A percentile compares a stretch with the other conserved stretches of the same genome.
These are phyloP conservation scores for Pinctada fucata DNA, from an alignment of 2,888 invertebrate species.

Conservation along the genomic window DNA sequence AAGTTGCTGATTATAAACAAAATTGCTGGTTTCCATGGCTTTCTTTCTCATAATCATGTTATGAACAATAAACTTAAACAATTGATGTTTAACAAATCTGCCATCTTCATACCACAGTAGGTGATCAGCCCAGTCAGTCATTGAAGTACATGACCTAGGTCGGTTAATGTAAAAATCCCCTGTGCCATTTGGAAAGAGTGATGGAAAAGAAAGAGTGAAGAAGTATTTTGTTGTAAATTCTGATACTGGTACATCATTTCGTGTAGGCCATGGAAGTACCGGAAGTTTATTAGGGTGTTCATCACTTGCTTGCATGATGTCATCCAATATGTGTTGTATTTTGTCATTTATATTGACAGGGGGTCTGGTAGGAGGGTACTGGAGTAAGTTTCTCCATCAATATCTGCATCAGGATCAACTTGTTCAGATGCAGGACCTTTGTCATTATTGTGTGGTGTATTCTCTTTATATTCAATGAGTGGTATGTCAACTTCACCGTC, in stretches of 20 bases:
- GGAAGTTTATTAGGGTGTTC: conserved; percentile 1
- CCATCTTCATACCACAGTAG: conserved; percentile 41
- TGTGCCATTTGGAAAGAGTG: conserved; percentile 50
- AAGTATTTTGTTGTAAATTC: conserved; percentile 48
- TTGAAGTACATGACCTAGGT: conserved; percentile 32
- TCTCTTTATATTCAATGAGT: conserved; percentile 24
- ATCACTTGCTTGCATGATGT: background rate
- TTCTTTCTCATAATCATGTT: conserved; percentile 46
- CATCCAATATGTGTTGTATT: conserved; percentile 27
- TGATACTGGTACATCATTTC: conserved; percentile 43
- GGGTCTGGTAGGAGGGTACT: conserved; percentile 32
- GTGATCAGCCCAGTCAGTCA: conserved; percentile 47
- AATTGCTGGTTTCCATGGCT: conserved; percentile 45
- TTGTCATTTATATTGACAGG: conserved; percentile 21
- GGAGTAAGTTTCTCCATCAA: conserved; percentile 31
- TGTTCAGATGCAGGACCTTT: conserved; percentile 40
- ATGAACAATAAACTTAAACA: conserved; percentile 37
- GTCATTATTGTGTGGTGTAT: conserved; percentile 23
- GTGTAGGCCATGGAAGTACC: conserved; percentile 48
- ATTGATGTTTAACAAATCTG: conserved; percentile 38
- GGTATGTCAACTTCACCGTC: conserved; percentile 35
- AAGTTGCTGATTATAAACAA: conserved; percentile 48
- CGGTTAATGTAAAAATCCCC: conserved; percentile 50
- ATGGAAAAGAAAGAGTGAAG: conserved; percentile 49
- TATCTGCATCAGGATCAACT: conserved; percentile 26